Conservation (phyloP, 2,113 vertebrate genomes). For the Corythoichthys intestinalis region DNA sequence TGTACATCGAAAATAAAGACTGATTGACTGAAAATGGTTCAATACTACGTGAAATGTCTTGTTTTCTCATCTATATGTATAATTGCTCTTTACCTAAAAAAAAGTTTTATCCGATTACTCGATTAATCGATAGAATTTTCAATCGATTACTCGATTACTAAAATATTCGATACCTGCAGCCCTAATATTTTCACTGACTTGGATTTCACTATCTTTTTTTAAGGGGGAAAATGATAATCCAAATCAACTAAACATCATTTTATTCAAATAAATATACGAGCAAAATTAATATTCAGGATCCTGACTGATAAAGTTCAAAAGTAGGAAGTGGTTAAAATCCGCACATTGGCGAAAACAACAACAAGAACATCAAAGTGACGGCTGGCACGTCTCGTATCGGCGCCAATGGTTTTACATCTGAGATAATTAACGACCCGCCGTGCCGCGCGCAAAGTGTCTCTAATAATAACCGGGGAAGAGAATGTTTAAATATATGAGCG, state of each 20-base stretch:
- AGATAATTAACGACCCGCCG: background rate
- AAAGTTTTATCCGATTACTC: too few relatives aligned
- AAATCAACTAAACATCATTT: background rate
- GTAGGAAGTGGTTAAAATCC: background rate
- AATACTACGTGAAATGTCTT: too few relatives aligned
- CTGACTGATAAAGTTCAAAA: background rate
- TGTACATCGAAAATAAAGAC: too few relatives aligned
- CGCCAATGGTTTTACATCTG: slow-evolving; percentile 1
- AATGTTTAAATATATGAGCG: slow-evolving; percentile 3
- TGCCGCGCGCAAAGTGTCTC: slow-evolving; percentile 2
- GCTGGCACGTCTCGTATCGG: background rate
- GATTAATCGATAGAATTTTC: too few relatives aligned
- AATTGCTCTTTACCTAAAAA: too few relatives aligned
- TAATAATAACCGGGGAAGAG: slow-evolving; percentile 8
- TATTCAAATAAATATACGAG: background rate
- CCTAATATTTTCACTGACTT: too few relatives aligned
- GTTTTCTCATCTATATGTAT: too few relatives aligned
- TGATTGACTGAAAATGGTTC: too few relatives aligned
- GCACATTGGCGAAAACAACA: background rate
- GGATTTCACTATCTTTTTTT: too few relatives aligned
- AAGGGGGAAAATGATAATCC: background rate
- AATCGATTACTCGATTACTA: too few relatives aligned
- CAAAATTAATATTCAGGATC: background rate
- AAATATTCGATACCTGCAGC: too few relatives aligned
- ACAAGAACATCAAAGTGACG: background rate